Conservation (phyloP, 2,113 vertebrate genomes). For the Oplegnathus fasciatus region DNA sequence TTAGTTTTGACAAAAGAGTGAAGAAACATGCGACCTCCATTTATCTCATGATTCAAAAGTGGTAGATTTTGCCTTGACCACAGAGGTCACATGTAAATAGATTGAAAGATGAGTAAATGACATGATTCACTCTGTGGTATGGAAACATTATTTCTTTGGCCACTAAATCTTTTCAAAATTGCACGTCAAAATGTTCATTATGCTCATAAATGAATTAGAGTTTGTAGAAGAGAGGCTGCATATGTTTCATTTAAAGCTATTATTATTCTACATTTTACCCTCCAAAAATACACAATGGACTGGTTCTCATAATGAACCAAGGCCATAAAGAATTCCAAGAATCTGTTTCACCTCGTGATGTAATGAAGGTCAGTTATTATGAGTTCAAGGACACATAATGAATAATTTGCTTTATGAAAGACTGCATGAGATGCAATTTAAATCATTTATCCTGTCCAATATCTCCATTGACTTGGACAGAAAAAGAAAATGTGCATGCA, state of each 20-base stretch:
- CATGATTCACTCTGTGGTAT: neutral
- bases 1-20: neutral
- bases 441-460: neutral
- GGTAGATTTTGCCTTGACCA: neutral
- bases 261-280: neutral
- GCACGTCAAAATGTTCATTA: neutral
- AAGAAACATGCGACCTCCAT: neutral
- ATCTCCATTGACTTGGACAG: neutral
- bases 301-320: neutral
- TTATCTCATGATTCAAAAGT: slow-evolving; percentile 6
- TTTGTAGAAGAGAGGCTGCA: neutral
- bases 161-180: neutral
- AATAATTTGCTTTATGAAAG: neutral
- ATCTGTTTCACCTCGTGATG: neutral
- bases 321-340: neutral
- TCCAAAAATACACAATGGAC: neutral
- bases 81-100: neutral
- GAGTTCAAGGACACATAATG: neutral
- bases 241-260: neutral
- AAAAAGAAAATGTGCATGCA: too few species aligned
- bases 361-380: neutral
- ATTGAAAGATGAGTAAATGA: neutral
- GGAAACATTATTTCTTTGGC: neutral
- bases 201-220: neutral
- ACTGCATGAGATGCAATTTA: neutral